Percentiles rank a stretch among this genome's conserved stretches.
phyloP scores from a whole-genome alignment of 2,888 invertebrate species.

The Dryomyza anilis region DNA sequence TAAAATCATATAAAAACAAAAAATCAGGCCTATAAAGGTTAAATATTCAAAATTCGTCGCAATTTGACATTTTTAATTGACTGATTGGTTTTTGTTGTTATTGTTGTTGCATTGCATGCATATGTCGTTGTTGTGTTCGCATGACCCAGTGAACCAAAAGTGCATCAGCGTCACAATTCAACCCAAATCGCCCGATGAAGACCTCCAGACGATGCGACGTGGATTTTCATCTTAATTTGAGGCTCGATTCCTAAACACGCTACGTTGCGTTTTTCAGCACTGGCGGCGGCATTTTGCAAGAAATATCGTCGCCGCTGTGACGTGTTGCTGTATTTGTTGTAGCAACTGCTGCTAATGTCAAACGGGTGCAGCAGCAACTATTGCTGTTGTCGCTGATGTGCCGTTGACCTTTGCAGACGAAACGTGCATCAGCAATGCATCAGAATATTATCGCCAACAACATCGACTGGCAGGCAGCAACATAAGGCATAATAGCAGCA shows the following conservation, averaged over 20 bases:
- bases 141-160: constrained; percentile 9
- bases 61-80: not conserved
- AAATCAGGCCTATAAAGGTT: no score
- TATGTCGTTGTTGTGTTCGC: not conserved
- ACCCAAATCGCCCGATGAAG: not conserved
- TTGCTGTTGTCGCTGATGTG: no score
- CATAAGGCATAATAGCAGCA: not conserved
- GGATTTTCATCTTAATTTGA: not conserved
- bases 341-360: constrained; percentile 2
- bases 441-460: not conserved
- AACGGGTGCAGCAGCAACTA: not conserved
- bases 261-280: not conserved
- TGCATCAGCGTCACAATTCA: not conserved
- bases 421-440: no score
- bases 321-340: constrained; percentile 36
- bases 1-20: no score
- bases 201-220: not conserved
- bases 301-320: not conserved
- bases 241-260: not conserved
- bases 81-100: not conserved
- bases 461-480: not conserved
- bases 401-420: no score
- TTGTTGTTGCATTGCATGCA: not conserved
- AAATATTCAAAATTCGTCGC: no score
- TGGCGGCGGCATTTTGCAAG: not conserved